These are phyloP conservation scores for Epinephelus fuscoguttatus DNA, from an alignment of 2,113 vertebrate genomes.

Conservation along the genomic window DNA sequence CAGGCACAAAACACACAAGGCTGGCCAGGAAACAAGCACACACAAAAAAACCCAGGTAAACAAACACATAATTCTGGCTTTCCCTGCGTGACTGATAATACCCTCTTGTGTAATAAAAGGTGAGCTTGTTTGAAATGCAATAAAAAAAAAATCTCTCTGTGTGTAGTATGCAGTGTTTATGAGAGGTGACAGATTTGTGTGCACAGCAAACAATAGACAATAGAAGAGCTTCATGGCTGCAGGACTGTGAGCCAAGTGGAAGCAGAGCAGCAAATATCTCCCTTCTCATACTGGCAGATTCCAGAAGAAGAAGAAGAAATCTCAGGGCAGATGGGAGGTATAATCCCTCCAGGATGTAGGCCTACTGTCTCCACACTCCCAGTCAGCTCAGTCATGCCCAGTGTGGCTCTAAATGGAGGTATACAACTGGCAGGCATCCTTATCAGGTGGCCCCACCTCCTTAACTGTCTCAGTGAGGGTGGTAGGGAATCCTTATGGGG, in stretches of 20 bases:
- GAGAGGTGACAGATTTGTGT: conserved; percentile 65
- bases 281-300: conserved; percentile 51
- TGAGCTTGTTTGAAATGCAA: conserved; percentile 37
- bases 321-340: conserved; percentile 73
- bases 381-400: conserved; percentile 45
- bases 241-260: conserved; percentile 58
- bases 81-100: conserved; percentile 34
- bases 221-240: conserved; percentile 26
- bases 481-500: conserved; percentile 21
- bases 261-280: conserved; percentile 53
- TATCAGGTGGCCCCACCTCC: conserved; percentile 22
- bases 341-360: conserved; percentile 71
- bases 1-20: conserved; percentile 5
- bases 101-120: conserved; percentile 42
- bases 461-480: not conserved
- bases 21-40: conserved; percentile 4
- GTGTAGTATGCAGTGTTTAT: conserved; percentile 17
- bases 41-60: conserved; percentile 18
- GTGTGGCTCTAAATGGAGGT: conserved; percentile 53
- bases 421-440: conserved; percentile 33
- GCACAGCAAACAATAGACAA: conserved; percentile 60
- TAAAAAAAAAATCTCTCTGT: not conserved
- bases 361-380: conserved; percentile 32
- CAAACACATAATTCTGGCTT: conserved; percentile 35
- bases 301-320: conserved; percentile 48